Evolutionary conservation across 2,888 invertebrate genomes (phyloP).

Genomic region (Caenorhabditis sp.): DNA sequence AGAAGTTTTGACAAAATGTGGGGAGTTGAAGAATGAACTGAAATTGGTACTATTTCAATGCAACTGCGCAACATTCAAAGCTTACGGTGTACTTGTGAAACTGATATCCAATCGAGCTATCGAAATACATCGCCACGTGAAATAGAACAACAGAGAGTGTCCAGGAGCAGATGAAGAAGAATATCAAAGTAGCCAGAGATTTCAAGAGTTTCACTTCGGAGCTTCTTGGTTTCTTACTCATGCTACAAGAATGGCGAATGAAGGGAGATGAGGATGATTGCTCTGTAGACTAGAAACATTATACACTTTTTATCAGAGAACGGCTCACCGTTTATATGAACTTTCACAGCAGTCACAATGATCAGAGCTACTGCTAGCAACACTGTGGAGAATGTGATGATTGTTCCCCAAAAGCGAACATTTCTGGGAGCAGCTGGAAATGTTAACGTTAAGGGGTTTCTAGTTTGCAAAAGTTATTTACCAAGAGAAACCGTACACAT

Average conservation of each 20-base stretch:
- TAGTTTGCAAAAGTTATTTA: neutral
- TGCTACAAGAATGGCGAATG: slow-evolving; percentile 41
- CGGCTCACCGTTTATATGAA: slow-evolving; percentile 44
- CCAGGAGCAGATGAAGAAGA: slow-evolving; percentile 63
- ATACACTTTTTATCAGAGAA: no score
- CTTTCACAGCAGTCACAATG: slow-evolving; percentile 48
- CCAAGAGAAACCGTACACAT: slow-evolving; percentile 62
- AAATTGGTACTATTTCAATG: neutral
- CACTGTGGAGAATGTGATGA: slow-evolving; percentile 55
- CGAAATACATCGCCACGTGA: slow-evolving; percentile 61
- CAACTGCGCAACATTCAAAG: neutral
- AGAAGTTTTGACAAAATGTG: slow-evolving; percentile 66
- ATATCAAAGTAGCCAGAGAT: slow-evolving; percentile 57
- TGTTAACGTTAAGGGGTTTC: neutral
- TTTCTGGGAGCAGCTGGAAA: slow-evolving; percentile 58
- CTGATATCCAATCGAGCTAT: slow-evolving; percentile 48
- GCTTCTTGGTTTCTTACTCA: slow-evolving; percentile 42
- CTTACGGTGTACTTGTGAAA: slow-evolving; percentile 62
- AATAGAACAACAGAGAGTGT: slow-evolving; percentile 51
- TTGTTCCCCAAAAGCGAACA: slow-evolving; percentile 61
- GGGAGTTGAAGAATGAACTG: slow-evolving; percentile 64
- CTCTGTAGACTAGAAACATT: slow-evolving; percentile 26
- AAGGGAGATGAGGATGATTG: slow-evolving; percentile 47
- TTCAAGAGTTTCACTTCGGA: slow-evolving; percentile 57
- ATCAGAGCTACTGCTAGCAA: slow-evolving; percentile 48